A percentile compares a stretch with the other conserved stretches of the same genome.
These are phyloP conservation scores for Epicampocera succincta DNA, from an alignment of 2,888 invertebrate species.

Conservation along the genomic window DNA sequence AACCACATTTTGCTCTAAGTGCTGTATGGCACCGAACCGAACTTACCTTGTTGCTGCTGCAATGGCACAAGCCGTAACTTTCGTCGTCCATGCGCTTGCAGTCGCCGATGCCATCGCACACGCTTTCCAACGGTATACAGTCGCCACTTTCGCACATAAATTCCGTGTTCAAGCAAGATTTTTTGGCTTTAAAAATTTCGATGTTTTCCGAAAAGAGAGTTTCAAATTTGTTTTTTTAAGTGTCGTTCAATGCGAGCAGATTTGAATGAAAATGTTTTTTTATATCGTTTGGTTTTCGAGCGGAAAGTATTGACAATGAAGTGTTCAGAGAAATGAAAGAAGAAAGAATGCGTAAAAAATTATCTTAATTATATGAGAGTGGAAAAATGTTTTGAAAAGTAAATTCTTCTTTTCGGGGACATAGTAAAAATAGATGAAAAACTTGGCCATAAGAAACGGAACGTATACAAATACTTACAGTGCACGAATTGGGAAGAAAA, in stretches of 20 bases:
- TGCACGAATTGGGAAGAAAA: slow-evolving; percentile 13
- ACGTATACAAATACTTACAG: slow-evolving; percentile 44
- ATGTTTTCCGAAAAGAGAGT: slow-evolving; percentile 7
- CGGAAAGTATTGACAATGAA: slow-evolving; percentile 31
- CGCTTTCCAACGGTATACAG: slow-evolving; percentile 89
- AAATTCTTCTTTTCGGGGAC: too few relatives aligned
- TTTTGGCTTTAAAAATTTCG: slow-evolving; percentile 55
- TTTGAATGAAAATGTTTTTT: slow-evolving; percentile 13
- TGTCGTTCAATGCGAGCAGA: slow-evolving; percentile 1
- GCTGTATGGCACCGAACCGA: not conserved
- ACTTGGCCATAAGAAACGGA: not conserved
- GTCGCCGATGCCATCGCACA: slow-evolving; percentile 92
- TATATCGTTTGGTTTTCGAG: slow-evolving; percentile 8
- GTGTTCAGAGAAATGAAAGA: slow-evolving; percentile 10
- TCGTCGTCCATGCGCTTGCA: slow-evolving; percentile 90
- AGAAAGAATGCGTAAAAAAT: slow-evolving; percentile 30
- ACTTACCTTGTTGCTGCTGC: slow-evolving; percentile 80
- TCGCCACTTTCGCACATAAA: slow-evolving; percentile 84
- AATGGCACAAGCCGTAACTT: slow-evolving; percentile 80
- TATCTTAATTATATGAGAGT: slow-evolving; percentile 31
- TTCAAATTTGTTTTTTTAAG: slow-evolving; percentile 21
- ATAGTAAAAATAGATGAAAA: not conserved
- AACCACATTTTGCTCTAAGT: slow-evolving; percentile 18
- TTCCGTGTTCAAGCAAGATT: slow-evolving; percentile 80
- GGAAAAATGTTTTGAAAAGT: not conserved